Base-by-base conservation (phyloP, 2,113 vertebrate species). In the Hucho hucho region DNA sequence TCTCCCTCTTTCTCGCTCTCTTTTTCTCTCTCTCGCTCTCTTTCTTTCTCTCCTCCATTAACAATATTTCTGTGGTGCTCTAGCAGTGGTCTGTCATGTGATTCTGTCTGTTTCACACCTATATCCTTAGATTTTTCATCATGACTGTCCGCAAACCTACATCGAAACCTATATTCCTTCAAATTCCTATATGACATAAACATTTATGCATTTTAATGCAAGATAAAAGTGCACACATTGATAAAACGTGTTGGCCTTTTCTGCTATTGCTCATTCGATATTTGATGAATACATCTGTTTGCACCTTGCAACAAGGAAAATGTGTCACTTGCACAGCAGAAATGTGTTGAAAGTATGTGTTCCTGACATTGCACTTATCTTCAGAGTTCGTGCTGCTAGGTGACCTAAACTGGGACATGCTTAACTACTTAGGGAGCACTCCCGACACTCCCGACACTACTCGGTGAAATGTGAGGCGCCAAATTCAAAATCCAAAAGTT, bases 261-360 rank as follows among this genome's bases (percentile, higher is more conserved):
- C 26, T 61, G 28, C 66, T 58, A 20, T 12, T 70, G 46, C 64
- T 29, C 70, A 75, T 71, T 86, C 61, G 79, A 43, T 43, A 43
- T 43, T 43, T 43, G 37, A 11, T 43, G 37, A 43, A 43, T 43
- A 2, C 37, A 43, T 43, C 37, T 43, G 7, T 43, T 43, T 43
- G 37, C 37, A 43, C 37, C 37, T 43, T 11, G 37, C 37, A 43
- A 43, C 37, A 43, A 43, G 37, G 37, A 43, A 43, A 43, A 43
- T 43, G 37, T 37, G 37, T 9, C 37, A 72, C 64, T 74, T 14
- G 76, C 66, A 75, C 46, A 75, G 71, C 75, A 67, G 46, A 22
- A 53, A 71, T 72, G 20, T 58, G 28, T 76, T 26, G 37, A 70
- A 75, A 70, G 72, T 76, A 67, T 68, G 49, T n/a, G 58, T 69